These are phyloP conservation scores for Coreius guichenoti DNA, from an alignment of 2,797 vertebrate genomes.

Conservation along the genomic window DNA sequence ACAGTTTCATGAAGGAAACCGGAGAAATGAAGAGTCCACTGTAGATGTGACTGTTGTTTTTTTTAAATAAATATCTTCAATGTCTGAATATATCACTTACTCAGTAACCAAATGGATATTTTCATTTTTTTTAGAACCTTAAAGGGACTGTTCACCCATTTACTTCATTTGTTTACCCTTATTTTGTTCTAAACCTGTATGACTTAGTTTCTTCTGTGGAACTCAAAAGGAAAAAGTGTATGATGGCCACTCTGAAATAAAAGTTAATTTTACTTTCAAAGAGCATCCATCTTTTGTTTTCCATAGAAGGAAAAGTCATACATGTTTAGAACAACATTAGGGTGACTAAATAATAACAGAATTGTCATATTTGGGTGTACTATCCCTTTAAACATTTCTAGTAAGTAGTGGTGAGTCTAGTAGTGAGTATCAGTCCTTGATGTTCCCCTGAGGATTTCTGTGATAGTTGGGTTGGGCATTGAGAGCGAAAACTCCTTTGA, in stretches of 20 bases:
- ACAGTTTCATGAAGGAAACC: not conserved
- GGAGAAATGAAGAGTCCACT: not conserved
- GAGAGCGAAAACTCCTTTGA: not conserved
- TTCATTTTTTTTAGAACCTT: not conserved
- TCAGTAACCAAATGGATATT: not conserved
- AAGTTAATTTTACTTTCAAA: not conserved
- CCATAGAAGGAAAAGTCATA: not conserved
- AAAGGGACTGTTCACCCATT: not conserved
- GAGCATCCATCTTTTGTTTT: not conserved
- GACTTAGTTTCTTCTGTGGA: not conserved
- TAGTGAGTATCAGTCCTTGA: not conserved
- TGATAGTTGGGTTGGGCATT: constrained; percentile 2
- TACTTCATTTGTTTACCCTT: not conserved
- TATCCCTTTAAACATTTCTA: not conserved
- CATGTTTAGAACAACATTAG: not conserved
- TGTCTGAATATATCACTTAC: not conserved
- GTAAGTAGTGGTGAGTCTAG: not conserved
- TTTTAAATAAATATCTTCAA: not conserved
- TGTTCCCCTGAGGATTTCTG: not conserved
- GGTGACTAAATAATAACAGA: not conserved
- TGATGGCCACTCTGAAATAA: not conserved
- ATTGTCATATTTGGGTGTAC: not conserved
- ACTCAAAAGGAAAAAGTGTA: not conserved
- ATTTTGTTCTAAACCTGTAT: not conserved
- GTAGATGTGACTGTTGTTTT: not conserved